Evolutionary conservation across 2,797 vertebrate species (phyloP).

Genomic region (Tachyglossus aculeatus): DNA sequence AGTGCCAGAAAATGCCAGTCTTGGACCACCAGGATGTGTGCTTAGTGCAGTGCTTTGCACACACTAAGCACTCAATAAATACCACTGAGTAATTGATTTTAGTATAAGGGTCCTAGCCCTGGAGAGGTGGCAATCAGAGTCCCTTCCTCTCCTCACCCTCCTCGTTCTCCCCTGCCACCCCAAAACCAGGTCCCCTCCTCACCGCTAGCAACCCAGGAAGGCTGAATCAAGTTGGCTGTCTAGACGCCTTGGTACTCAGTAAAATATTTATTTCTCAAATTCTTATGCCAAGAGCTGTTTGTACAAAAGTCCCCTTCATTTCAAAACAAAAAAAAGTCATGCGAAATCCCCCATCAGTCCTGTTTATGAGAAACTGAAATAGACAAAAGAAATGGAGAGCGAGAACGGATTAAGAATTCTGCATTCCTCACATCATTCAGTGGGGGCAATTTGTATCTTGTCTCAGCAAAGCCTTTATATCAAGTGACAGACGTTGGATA

Average conservation of each 20-base stretch:
- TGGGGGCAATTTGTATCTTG: conserved; percentile 31
- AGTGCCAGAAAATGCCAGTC: too few relatives aligned
- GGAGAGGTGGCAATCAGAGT: too few relatives aligned
- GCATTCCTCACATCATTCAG: background rate
- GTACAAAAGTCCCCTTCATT: background rate
- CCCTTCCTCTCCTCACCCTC: background rate
- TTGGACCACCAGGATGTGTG: too few relatives aligned
- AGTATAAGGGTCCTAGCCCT: too few relatives aligned
- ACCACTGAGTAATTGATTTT: too few relatives aligned
- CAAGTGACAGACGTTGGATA: conserved; percentile 26
- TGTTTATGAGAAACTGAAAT: conserved; percentile 48
- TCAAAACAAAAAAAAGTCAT: conserved; percentile 26
- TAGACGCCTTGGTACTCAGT: conserved; percentile 20
- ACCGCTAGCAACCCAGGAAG: background rate
- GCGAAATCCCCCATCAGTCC: background rate
- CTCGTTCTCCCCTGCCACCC: background rate
- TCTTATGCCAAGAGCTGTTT: conserved; percentile 50
- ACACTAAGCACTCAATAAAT: too few relatives aligned
- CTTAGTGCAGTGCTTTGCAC: too few relatives aligned
- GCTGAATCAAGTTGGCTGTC: accelerated
- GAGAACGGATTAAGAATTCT: conserved; percentile 40
- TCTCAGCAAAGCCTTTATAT: conserved; percentile 11
- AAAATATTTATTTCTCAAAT: conserved; percentile 61
- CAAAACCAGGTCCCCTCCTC: too few relatives aligned
- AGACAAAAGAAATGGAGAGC: conserved; percentile 37